Percentiles rank a stretch among this genome's conserved stretches.
Evolutionary conservation across 2,113 vertebrate genomes (phyloP).

Genomic region (Daubentonia madagascariensis): DNA sequence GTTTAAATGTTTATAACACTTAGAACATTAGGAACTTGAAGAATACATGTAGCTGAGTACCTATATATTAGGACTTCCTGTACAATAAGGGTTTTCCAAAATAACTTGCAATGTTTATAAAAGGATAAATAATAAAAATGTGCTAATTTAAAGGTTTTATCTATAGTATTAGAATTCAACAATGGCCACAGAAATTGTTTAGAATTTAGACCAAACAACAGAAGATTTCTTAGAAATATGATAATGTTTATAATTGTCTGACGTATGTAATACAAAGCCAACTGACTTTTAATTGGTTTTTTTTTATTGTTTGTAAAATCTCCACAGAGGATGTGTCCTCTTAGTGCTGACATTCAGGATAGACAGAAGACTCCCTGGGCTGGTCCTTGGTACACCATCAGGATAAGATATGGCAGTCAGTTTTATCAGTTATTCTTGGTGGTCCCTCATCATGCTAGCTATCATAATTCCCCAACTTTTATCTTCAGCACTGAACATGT

Average conservation of each 20-base stretch:
- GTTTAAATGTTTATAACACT: background rate
- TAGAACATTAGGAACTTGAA: background rate
- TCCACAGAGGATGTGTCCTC: background rate
- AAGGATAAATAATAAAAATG: background rate
- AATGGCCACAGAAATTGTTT: background rate
- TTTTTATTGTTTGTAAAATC: background rate
- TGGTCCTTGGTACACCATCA: background rate
- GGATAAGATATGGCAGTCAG: background rate
- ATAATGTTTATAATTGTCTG: background rate
- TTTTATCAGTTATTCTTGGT: background rate
- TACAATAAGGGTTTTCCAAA: background rate
- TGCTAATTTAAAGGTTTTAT: background rate
- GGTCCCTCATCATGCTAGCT: background rate
- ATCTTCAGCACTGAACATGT: background rate
- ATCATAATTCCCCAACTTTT: background rate
- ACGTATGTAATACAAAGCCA: background rate
- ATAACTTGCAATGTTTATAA: background rate
- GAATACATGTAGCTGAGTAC: background rate
- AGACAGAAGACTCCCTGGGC: background rate
- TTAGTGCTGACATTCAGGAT: background rate
- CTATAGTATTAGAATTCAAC: background rate
- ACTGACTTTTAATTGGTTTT: background rate
- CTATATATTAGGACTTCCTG: background rate
- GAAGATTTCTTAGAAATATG: background rate
- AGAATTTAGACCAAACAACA: background rate